Conservation (phyloP, 1,140 invertebrate genomes). For the Drosophila lacertosa region DNA sequence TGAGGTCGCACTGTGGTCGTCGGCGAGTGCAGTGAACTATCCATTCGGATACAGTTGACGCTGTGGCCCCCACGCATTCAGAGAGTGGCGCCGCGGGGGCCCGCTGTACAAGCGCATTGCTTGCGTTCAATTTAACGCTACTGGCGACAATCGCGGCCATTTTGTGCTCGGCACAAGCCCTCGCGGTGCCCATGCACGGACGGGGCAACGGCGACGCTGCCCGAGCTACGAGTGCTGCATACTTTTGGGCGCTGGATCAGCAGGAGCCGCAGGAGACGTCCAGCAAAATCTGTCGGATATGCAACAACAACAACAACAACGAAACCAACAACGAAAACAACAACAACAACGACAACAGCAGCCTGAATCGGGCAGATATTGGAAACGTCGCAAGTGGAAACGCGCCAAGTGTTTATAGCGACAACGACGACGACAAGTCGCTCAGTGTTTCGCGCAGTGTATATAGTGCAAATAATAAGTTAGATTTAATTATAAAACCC, state of each 20-base stretch:
- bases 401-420: slow-evolving; percentile 58
- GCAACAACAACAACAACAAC: slow-evolving; percentile 11
- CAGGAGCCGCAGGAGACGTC: slow-evolving; percentile 21
- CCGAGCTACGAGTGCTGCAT: slow-evolving; percentile 41
- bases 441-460: slow-evolving; percentile 72
- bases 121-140: slow-evolving; percentile 59
- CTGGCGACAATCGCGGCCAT: slow-evolving; percentile 62
- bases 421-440: slow-evolving; percentile 24
- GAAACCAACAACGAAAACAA: slow-evolving; percentile 23
- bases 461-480: slow-evolving; percentile 81
- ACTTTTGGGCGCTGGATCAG: slow-evolving; percentile 54
- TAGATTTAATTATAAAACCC: slow-evolving; percentile 74
- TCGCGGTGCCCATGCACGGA: slow-evolving; percentile 79
- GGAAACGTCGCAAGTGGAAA: slow-evolving; percentile 39
- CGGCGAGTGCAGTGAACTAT: slow-evolving; percentile 58
- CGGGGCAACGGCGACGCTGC: slow-evolving; percentile 23
- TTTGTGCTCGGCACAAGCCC: slow-evolving; percentile 73
- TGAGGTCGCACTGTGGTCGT: slow-evolving; percentile 5
- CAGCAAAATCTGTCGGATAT: too few relatives aligned
- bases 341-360: slow-evolving; percentile 35
- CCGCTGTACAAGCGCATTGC: slow-evolving; percentile 71
- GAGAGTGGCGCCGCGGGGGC: slow-evolving; percentile 83
- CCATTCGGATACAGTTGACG: slow-evolving; percentile 71
- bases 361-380: slow-evolving; percentile 30
- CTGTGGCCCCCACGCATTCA: slow-evolving; percentile 83